Evolutionary conservation across 2,113 vertebrate genomes (phyloP).

Genomic region (Panurus biarmicus): DNA sequence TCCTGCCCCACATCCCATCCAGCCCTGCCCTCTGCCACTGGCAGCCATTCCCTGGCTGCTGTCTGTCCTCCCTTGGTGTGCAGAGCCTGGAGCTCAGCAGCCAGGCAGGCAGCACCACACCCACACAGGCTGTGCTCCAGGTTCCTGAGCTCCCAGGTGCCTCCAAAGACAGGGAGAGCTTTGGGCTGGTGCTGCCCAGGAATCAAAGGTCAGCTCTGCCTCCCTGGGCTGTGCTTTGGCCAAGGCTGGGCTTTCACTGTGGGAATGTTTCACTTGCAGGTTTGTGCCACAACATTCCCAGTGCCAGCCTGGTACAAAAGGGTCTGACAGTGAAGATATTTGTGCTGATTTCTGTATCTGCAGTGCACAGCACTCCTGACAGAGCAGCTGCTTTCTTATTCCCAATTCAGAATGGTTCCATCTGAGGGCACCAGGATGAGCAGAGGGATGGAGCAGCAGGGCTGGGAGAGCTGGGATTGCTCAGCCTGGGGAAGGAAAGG

Average conservation of each 20-base stretch:
- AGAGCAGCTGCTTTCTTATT: neutral
- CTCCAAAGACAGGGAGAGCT: neutral
- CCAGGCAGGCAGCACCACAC: neutral
- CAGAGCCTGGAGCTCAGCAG: neutral
- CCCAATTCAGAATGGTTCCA: neutral
- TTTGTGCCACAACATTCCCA: neutral
- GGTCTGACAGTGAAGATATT: neutral
- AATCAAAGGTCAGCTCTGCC: neutral
- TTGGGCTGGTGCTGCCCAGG: neutral
- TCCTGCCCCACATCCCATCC: neutral
- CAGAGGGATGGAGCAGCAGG: neutral
- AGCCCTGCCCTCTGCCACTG: neutral
- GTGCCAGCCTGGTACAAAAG: neutral
- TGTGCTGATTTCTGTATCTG: neutral
- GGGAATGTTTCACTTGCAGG: neutral
- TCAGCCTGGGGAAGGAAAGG: neutral
- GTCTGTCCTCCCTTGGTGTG: neutral
- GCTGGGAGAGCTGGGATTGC: neutral
- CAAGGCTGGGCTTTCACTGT: neutral
- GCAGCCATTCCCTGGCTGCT: neutral
- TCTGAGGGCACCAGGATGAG: neutral
- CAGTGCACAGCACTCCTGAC: neutral
- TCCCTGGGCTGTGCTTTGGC: neutral
- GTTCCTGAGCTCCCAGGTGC: neutral
- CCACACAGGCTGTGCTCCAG: neutral